Percentiles rank a stretch among this genome's conserved stretches.
These are phyloP conservation scores for Sus cebifrons DNA, from an alignment of 2,797 vertebrate genomes.

Conservation along the genomic window DNA sequence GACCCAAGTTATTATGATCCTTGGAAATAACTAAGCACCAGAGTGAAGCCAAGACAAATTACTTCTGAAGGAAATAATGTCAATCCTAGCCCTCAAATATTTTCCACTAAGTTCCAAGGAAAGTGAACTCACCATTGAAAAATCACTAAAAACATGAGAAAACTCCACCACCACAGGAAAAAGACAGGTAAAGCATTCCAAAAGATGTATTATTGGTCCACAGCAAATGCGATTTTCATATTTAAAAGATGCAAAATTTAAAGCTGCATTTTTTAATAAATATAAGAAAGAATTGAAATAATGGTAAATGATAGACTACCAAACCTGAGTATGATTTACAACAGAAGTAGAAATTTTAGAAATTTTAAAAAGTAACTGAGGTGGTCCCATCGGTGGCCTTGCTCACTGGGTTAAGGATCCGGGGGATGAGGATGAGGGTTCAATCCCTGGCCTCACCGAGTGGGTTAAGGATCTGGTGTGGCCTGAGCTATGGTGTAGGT, in stretches of 20 bases:
- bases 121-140: background rate
- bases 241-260: background rate
- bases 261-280: background rate
- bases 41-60: background rate
- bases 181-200: background rate
- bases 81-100: background rate
- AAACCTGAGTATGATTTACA: background rate
- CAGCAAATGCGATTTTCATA: background rate
- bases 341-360: background rate
- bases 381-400: too few relatives aligned
- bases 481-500: too few relatives aligned
- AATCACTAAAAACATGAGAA: background rate
- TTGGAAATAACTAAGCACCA: background rate
- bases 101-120: background rate
- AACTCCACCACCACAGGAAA: background rate
- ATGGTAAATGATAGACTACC: background rate
- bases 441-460: too few relatives aligned
- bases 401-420: too few relatives aligned
- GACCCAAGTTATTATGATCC: background rate
- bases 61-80: slow-evolving; percentile 29
- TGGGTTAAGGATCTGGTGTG: too few relatives aligned
- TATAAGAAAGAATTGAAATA: background rate
- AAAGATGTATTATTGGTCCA: background rate
- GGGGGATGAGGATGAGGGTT: too few relatives aligned
- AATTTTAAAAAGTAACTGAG: background rate